Percentiles rank a stretch among this genome's conserved stretches.
phyloP scores from a whole-genome alignment of 2,113 vertebrate species.

The Mus spicilegus region DNA sequence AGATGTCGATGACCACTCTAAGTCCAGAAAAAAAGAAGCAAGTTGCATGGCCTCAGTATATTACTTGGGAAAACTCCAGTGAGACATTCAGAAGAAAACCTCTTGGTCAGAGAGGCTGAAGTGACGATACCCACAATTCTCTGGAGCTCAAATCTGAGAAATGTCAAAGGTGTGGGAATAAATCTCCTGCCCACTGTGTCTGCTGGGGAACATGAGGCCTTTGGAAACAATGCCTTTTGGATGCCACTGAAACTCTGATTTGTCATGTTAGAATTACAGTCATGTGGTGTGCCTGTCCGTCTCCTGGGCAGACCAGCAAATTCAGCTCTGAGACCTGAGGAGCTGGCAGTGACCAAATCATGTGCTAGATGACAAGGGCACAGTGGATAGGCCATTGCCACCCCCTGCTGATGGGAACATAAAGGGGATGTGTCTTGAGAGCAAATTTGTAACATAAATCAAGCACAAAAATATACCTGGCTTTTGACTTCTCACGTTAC shows the following conservation, averaged over 20 bases:
- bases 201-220: background rate
- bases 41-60: rapidly evolving
- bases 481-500: background rate
- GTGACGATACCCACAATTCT: background rate
- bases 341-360: background rate
- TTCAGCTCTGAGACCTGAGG: background rate
- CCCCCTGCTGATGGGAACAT: background rate
- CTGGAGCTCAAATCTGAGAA: background rate
- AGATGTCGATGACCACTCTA: too few relatives aligned
- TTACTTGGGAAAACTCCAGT: background rate
- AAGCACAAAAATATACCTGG: background rate
- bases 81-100: background rate
- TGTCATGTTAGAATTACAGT: background rate
- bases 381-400: background rate
- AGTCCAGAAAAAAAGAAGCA: rapidly evolving
- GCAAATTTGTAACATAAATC: background rate
- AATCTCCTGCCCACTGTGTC: rapidly evolving
- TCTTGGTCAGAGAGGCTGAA: background rate
- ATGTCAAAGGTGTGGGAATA: background rate
- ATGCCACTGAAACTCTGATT: background rate
- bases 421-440: background rate
- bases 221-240: background rate
- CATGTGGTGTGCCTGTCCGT: background rate
- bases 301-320: background rate
- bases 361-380: too few relatives aligned